Evolutionary conservation across 1,140 invertebrate species (phyloP).

Genomic region (Ylistrum balloti): DNA sequence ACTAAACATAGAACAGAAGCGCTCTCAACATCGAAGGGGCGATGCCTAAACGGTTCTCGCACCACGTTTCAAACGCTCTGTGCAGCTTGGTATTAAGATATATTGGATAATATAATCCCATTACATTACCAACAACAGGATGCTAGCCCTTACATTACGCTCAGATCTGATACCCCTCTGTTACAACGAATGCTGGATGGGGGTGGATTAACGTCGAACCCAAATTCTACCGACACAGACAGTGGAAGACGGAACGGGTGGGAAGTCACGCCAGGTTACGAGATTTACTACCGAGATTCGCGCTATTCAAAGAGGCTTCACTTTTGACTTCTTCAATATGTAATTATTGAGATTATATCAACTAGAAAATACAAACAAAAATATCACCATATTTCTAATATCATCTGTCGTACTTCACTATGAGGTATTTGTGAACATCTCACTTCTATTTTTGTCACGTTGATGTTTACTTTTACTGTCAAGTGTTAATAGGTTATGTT

Average conservation of each 20-base stretch:
- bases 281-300: not conserved
- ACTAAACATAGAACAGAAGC: not conserved
- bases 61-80: not conserved
- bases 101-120: slow-evolving; percentile 8
- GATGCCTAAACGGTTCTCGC: not conserved
- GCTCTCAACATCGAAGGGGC: not conserved
- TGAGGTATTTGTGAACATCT: not conserved
- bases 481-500: no score
- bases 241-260: not conserved
- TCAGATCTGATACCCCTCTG: not conserved
- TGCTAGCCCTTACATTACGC: not conserved
- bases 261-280: not conserved
- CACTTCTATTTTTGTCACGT: not conserved
- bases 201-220: not conserved
- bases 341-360: not conserved
- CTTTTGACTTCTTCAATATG: not conserved
- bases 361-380: not conserved
- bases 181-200: not conserved
- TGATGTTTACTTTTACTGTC: not conserved
- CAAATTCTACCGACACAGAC: not conserved
- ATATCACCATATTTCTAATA: not conserved
- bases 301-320: not conserved
- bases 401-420: not conserved
- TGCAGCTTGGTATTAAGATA: slow-evolving; percentile 15
- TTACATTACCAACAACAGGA: not conserved